These are phyloP conservation scores for Craterocephalus amniculus DNA, from an alignment of 2,797 vertebrate genomes.

Conservation along the genomic window DNA sequence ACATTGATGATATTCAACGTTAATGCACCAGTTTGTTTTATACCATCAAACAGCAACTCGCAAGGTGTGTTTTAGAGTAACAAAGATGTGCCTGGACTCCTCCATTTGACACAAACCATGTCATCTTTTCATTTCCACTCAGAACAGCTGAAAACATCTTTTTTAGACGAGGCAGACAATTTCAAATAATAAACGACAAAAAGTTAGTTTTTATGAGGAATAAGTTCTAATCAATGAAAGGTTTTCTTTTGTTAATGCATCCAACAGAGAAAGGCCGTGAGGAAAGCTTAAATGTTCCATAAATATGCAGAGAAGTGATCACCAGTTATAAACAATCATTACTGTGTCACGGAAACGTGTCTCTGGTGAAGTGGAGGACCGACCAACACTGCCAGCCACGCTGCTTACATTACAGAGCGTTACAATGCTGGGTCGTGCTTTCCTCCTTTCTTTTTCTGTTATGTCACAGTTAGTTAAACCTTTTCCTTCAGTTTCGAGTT, in stretches of 20 bases:
- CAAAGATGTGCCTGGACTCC: neutral
- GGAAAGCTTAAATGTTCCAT: neutral
- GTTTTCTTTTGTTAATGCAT: neutral
- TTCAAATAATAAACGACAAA: neutral
- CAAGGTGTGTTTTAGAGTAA: neutral
- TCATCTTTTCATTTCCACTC: neutral
- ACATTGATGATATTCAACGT: constrained; percentile 25
- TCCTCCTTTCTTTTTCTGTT: neutral
- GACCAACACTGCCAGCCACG: neutral
- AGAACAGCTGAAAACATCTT: neutral
- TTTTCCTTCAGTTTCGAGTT: no score
- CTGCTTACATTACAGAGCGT: neutral
- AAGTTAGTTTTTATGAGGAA: constrained; percentile 1
- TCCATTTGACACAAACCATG: neutral
- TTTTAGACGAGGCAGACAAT: neutral
- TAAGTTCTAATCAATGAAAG: neutral
- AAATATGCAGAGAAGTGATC: neutral
- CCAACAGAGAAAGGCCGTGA: neutral
- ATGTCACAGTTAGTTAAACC: neutral
- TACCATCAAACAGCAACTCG: constrained; percentile 12
- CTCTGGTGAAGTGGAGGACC: neutral
- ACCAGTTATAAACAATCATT: neutral
- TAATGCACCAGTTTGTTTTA: constrained; percentile 20
- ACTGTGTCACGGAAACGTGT: neutral
- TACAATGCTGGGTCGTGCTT: neutral